Percentiles rank a stretch among this genome's conserved stretches.
phyloP scores from a whole-genome alignment of 2,888 invertebrate genomes.

The Panorpa germanica region DNA sequence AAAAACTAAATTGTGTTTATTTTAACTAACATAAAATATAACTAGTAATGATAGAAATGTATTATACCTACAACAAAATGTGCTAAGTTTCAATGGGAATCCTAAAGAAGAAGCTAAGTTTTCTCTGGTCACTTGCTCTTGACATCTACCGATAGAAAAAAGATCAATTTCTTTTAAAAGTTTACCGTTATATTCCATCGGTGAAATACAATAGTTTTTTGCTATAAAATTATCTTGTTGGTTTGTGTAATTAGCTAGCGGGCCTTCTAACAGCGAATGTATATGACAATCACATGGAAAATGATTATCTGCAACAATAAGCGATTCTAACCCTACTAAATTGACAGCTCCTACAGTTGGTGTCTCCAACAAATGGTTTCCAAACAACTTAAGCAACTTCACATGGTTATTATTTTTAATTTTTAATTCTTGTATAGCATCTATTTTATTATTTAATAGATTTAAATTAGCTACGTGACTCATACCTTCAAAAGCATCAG shows the following conservation, averaged over 20 bases:
- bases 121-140: slow-evolving; percentile 44
- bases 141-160: slow-evolving; percentile 43
- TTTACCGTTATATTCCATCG: slow-evolving; percentile 62
- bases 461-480: slow-evolving; percentile 51
- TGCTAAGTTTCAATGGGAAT: no score
- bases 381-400: slow-evolving; percentile 50
- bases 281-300: slow-evolving; percentile 77
- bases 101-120: slow-evolving; percentile 35
- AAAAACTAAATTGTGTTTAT: no score
- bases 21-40: no score
- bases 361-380: slow-evolving; percentile 66
- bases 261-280: slow-evolving; percentile 55
- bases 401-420: slow-evolving; percentile 52
- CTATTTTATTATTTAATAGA: slow-evolving; percentile 71
- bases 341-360: slow-evolving; percentile 46
- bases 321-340: slow-evolving; percentile 48
- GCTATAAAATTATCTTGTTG: slow-evolving; percentile 41
- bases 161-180: slow-evolving; percentile 48
- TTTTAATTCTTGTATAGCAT: slow-evolving; percentile 56
- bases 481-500: slow-evolving; percentile 60
- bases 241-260: slow-evolving; percentile 46
- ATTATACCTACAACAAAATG: no score
- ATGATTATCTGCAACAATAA: slow-evolving; percentile 60
- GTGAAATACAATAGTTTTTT: slow-evolving; percentile 72
- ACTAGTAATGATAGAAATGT: no score